Conservation (phyloP, 92 coral and sea anemone genomes). For the Pocillopora meandrina region DNA sequence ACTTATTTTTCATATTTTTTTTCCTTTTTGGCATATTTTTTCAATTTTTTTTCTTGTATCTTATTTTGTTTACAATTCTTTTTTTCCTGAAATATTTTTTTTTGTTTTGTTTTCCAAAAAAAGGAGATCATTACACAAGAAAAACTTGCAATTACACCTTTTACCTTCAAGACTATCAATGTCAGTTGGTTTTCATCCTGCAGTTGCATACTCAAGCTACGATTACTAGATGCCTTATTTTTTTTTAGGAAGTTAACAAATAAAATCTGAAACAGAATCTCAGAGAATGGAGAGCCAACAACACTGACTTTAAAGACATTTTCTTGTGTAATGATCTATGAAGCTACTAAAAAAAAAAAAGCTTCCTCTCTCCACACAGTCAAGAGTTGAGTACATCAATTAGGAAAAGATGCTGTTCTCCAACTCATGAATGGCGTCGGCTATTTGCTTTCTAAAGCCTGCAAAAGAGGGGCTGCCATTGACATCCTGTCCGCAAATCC, state of each 20-base stretch:
- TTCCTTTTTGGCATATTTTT: neutral
- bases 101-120: neutral
- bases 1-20: neutral
- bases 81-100: too few relatives aligned
- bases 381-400: neutral
- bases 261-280: too few relatives aligned
- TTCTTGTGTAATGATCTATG: neutral
- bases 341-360: neutral
- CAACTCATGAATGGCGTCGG: neutral
- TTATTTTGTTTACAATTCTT: neutral
- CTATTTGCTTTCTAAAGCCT: neutral
- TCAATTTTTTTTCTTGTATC: neutral
- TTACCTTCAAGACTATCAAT: too few relatives aligned
- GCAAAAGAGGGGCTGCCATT: neutral
- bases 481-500: neutral
- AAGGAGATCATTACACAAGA: neutral
- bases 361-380: neutral
- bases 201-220: too few relatives aligned
- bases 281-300: too few relatives aligned
- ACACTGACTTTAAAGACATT: neutral
- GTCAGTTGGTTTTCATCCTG: too few relatives aligned
- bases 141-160: too few relatives aligned
- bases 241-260: too few relatives aligned
- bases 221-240: too few relatives aligned
- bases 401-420: neutral